Percentiles rank a stretch among this genome's conserved stretches.
phyloP scores from a whole-genome alignment of 2,888 invertebrate genomes.

The Nasonovia ribisnigri region DNA sequence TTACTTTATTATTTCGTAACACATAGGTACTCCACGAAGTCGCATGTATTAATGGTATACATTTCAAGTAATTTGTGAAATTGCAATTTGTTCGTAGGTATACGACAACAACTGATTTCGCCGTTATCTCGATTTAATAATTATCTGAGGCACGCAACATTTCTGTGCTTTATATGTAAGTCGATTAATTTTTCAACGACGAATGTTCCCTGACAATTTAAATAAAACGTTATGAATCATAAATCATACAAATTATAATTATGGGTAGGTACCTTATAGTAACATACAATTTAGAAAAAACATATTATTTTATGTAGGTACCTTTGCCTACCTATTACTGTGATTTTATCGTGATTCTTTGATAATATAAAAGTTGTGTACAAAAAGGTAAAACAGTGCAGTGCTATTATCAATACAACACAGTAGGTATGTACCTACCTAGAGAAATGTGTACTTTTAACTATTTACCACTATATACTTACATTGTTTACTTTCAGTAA shows the following conservation, averaged over 20 bases:
- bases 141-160: not conserved
- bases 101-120: not conserved
- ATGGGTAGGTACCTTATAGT: not conserved
- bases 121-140: slow-evolving; percentile 15
- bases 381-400: not conserved
- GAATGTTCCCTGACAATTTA: not conserved
- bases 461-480: not conserved
- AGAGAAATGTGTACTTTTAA: not conserved
- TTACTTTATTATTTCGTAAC: not conserved
- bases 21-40: not conserved
- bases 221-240: not conserved
- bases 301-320: not conserved
- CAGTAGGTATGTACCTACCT: no score
- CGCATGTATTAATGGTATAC: not conserved
- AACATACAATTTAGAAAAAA: not conserved
- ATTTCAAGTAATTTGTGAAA: not conserved
- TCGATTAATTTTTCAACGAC: slow-evolving; percentile 7
- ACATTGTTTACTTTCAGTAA: not conserved
- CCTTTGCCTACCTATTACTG: not conserved
- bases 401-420: not conserved
- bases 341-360: not conserved
- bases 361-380: not conserved
- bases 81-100: not conserved
- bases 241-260: not conserved
- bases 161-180: not conserved